Conservation (phyloP, 2,888 invertebrate species). For the Melinaea marsaeus region DNA sequence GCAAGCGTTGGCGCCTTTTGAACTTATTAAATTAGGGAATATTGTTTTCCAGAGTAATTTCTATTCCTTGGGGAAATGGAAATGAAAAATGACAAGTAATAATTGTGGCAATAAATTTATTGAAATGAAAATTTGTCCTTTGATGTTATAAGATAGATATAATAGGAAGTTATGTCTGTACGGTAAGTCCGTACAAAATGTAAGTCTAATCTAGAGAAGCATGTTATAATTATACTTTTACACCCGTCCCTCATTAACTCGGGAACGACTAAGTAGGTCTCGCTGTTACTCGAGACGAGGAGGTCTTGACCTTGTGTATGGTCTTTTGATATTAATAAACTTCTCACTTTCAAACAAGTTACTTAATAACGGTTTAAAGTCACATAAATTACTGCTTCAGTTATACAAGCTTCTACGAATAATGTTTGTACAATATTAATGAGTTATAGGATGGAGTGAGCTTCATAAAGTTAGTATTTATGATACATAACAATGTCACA, state of each 20-base stretch:
- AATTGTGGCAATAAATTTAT: slow-evolving; percentile 11
- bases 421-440: too few relatives aligned
- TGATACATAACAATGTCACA: too few relatives aligned
- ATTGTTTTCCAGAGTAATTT: slow-evolving; percentile 61
- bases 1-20: slow-evolving; percentile 47
- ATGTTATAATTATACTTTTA: slow-evolving; percentile 12
- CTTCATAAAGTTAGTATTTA: too few relatives aligned
- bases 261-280: slow-evolving; percentile 11
- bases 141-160: not conserved
- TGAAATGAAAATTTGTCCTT: not conserved
- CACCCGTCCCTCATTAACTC: slow-evolving; percentile 12
- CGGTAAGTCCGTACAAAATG: not conserved
- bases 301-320: slow-evolving; percentile 15
- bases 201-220: not conserved
- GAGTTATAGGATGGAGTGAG: too few relatives aligned
- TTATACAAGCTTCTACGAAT: too few relatives aligned
- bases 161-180: too few relatives aligned
- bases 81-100: slow-evolving; percentile 18
- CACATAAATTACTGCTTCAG: too few relatives aligned
- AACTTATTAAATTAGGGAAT: slow-evolving; percentile 68
- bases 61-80: slow-evolving; percentile 20
- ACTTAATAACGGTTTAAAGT: not conserved
- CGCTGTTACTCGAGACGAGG: slow-evolving; percentile 9
- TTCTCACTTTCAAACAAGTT: slow-evolving; percentile 6
- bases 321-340: slow-evolving; percentile 12